Conservation (phyloP, 2,888 invertebrate species). For the Platynereis dumerilii region DNA sequence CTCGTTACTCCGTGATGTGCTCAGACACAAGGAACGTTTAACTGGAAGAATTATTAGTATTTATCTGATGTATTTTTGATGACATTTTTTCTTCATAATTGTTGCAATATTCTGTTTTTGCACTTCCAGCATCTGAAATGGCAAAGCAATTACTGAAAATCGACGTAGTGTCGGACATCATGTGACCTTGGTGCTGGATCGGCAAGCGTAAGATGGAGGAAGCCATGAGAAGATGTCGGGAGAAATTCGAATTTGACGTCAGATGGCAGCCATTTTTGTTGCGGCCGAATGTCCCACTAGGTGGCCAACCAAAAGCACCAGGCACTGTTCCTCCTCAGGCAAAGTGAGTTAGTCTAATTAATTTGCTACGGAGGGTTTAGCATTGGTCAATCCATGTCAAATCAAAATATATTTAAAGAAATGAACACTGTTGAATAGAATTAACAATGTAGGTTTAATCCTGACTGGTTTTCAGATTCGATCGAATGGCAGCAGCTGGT, state of each 20-base stretch:
- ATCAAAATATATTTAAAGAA: too few species aligned
- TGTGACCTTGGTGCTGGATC: constrained; percentile 62
- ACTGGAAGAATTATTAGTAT: too few species aligned
- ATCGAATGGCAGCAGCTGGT: constrained; percentile 43
- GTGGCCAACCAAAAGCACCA: constrained; percentile 50
- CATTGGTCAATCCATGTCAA: too few species aligned
- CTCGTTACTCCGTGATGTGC: too few species aligned
- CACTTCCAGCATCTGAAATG: too few species aligned
- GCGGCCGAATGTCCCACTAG: constrained; percentile 49
- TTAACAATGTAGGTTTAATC: neutral
- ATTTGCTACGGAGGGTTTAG: too few species aligned
- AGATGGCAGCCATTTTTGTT: constrained; percentile 57
- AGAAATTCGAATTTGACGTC: constrained; percentile 49
- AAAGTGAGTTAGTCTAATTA: constrained; percentile 6
- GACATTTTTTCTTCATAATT: too few species aligned
- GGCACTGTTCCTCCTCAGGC: constrained; percentile 41
- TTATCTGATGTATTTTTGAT: too few species aligned
- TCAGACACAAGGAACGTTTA: too few species aligned
- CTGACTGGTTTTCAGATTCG: constrained; percentile 9
- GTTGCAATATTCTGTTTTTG: too few species aligned
- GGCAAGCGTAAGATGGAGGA: constrained; percentile 56
- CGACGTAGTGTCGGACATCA: constrained; percentile 54
- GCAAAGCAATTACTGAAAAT: constrained; percentile 43
- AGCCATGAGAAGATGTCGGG: constrained; percentile 45
- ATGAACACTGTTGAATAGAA: too few species aligned